Base-by-base conservation (phyloP, 2,113 vertebrate genomes). In the Varanus komodoensis region DNA sequence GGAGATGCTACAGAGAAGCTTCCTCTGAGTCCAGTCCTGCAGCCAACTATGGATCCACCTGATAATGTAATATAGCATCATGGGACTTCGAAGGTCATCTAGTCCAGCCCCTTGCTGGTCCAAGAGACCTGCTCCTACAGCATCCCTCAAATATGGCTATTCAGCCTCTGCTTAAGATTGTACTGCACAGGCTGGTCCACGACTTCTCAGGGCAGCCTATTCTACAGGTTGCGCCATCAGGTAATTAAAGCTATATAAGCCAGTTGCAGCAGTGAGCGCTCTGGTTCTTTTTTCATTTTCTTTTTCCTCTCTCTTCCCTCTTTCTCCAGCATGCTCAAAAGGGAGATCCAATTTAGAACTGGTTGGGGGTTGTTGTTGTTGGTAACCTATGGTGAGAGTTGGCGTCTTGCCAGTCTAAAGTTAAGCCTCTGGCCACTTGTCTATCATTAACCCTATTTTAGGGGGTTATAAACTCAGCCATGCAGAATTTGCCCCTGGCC, bases 401-500 rank as follows among this genome's bases (percentile, higher is more conserved):
- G 87, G 67, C 78, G 19, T 71, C 17, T 54, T 71, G 83, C 83
- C 74, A 79, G 29, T 29, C 82, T 54, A 38, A 29, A 29, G 67
- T 79, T 38, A 77, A 79, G 48, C 29, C 74, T 21, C 82, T 67
- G 83, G 82, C 74, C 2, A 23, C 34, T 44, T 32, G 64, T 81
- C 84, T n/a, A 69, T 86, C 83, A 48, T 86, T 80, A 86, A 80
- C 48, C 75, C 75, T 54, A 69, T 71, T 64, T 80, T 32, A 71
- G n/a, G 64, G 89, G 83, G n/a, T 86, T 79, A 44, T 86, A 54
- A 86, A 82, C 87, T 81, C 77, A 88, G 48, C 78, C 32, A 54
- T 81, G 87, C 87, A 82, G 48, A 88, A 81, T 81, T 88, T 25
- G 78, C 87, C 71, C 19, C 67, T 38, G 87, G 87, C 87, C 52